These are phyloP conservation scores for Mus minutoides DNA, from an alignment of 2,797 vertebrate species.

Conservation along the genomic window DNA sequence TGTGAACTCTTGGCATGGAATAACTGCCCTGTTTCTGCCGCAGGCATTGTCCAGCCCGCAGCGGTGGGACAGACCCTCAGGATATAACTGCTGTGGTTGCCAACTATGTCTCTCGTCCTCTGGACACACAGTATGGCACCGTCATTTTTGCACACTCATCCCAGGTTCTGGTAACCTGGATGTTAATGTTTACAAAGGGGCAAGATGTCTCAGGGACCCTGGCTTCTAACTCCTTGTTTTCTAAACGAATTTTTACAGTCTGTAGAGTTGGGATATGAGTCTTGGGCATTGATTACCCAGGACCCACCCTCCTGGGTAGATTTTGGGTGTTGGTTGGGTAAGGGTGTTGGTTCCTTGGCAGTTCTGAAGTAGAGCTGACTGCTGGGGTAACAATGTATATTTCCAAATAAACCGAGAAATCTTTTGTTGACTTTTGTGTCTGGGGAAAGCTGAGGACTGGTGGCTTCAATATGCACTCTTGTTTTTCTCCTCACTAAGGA, in stretches of 20 bases:
- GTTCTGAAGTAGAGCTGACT: conserved; percentile 55
- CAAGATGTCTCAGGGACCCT: conserved; percentile 49
- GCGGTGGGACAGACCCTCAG: conserved; percentile 29
- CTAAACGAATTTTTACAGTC: conserved; percentile 62
- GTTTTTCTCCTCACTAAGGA: conserved; percentile 35
- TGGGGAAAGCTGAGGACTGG: conserved; percentile 1
- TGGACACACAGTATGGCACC: conserved; percentile 53
- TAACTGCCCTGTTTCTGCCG: conserved; percentile 20
- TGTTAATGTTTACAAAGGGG: conserved; percentile 77
- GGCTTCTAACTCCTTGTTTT: conserved; percentile 60
- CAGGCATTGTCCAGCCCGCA: conserved; percentile 43
- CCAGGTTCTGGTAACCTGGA: conserved; percentile 58
- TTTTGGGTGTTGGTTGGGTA: conserved; percentile 60
- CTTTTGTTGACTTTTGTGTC: conserved; percentile 56
- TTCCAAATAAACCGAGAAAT: conserved; percentile 79
- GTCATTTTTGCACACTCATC: conserved; percentile 72
- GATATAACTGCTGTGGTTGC: conserved; percentile 66
- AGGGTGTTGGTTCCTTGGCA: conserved; percentile 32
- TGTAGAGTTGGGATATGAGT: conserved; percentile 25
- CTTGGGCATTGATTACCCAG: conserved; percentile 10
- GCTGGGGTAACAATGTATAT: conserved; percentile 59
- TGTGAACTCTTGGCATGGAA: conserved; percentile 65
- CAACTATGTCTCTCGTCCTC: conserved; percentile 64
- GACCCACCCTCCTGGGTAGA: conserved; percentile 54
- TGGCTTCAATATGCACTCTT: not conserved